Base-by-base conservation (phyloP, 1,140 invertebrate genomes). In the Andricus grossulariae region DNA sequence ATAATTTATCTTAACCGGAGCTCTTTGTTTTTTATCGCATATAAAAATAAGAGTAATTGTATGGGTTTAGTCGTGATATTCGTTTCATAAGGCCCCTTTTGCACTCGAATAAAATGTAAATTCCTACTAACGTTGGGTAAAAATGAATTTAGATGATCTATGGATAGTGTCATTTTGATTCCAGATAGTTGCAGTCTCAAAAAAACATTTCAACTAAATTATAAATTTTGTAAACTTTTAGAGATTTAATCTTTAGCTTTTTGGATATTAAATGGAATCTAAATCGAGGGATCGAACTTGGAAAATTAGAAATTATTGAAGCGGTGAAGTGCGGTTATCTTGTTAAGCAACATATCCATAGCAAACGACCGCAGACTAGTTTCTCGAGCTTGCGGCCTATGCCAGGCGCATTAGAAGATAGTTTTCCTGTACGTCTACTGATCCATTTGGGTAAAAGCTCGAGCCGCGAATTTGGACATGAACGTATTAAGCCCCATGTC, bases 401-500 rank as follows among this genome's bases (percentile, higher is more conserved):
- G 71, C 45, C 52, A 39, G 71, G 50, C 45, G 21, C 57, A 45
- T 19, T 66, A 55, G 78, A 78, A 73, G 75, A 80, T 76, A 81
- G 82, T 82, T 83, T 81, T 80, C 77, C 80, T 76, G 75, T 79
- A 75, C 80, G 80, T 80, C 78, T 79, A 79, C 55, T 82, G 75
- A 84, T 82, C 80, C 82, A 84, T 82, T 84, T 82, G 83, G 80
- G 76, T 84, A 84, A 84, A 84, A 84, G 83, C 83, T 82, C 77
- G 80, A 82, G 83, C 79, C 83, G 79, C 83, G 80, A 82, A 82
- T 84, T 84, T 80, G 50, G 77, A 76, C 83, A 79, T 84, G 82
- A 84, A 82, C 80, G 83, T 82, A 84, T 84, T 82, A 84, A 84
- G 83, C 80, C 77, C 82, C 78, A 79, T 81, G 78, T 83, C 80